Evolutionary conservation across 2,113 vertebrate genomes (phyloP).

Genomic region (Lagopus leucura): DNA sequence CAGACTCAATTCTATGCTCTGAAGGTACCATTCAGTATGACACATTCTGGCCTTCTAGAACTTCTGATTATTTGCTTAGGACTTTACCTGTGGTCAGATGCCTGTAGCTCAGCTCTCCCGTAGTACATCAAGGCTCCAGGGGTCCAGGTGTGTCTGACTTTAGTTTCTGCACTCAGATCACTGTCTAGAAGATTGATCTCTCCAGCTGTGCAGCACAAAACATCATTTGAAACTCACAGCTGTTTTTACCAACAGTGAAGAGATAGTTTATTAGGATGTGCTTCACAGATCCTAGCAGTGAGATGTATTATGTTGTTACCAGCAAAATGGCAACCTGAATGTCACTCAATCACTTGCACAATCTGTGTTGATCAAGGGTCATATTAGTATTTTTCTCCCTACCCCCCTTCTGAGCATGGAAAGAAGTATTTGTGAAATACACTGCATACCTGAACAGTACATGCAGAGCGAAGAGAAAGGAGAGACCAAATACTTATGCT

Average conservation of each 20-base stretch:
- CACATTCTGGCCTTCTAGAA: not conserved
- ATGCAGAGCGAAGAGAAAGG: not conserved
- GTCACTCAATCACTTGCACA: not conserved
- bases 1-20: not conserved
- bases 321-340: not conserved
- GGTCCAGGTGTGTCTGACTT: conserved; percentile 77
- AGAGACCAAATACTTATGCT: not conserved
- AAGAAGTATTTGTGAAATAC: not conserved
- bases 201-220: conserved; percentile 69
- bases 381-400: not conserved
- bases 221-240: not conserved
- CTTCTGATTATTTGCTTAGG: not conserved
- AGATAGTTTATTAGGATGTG: not conserved
- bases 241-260: not conserved
- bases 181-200: conserved; percentile 79
- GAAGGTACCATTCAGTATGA: not conserved
- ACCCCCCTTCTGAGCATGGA: not conserved
- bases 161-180: conserved; percentile 59
- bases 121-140: conserved; percentile 84
- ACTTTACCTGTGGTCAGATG: conserved; percentile 83
- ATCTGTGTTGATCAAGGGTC: not conserved
- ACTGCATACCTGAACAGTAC: not conserved
- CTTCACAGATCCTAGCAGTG: not conserved
- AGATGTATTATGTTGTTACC: not conserved
- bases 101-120: conserved; percentile 82